Evolutionary conservation across 2,888 invertebrate species (phyloP), one percentile per base, ranked within the genome.

Genomic region (Steromphala cineraria): DNA sequence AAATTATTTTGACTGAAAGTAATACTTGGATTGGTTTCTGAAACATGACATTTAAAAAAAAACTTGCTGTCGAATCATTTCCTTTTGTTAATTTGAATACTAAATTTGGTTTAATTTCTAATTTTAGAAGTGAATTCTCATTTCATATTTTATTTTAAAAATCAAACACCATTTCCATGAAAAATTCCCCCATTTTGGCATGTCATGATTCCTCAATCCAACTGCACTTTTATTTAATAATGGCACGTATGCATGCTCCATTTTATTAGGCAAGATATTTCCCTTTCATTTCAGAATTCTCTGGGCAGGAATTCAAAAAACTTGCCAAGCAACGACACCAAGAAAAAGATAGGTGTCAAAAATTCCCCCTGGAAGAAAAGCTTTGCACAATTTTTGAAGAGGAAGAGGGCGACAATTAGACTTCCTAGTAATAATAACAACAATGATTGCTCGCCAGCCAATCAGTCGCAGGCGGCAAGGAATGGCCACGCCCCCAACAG

Each of bases 371-470:
- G 90, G 90, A 87, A 88, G 84, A 85, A 89, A 84, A 89, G 90
- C 79, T 90, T 91, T 87, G 89, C 88, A 78, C 90, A 90, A 82
- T 88, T 91, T 80, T 82, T 91, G 78, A 89, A 87, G 85, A 88
- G 89, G 82, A 89, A 88, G 81, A 86, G 87, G 79, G 53, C 83
- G 85, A 78, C 53, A 55, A 71, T 17, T 55, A 79, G 81, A 78
- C 81, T 78, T 40, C 71, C 84, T 46, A 81, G 82, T 67, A 85
- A 85, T 82, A 87, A 86, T 80, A 89, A 90, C 84, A 89, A 89
- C 83, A 88, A 90, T 82, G 88, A 89, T 82, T 86, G 86, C 19
- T 86, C 88, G 55, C 87, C 87, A 80, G 84, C 86, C 77, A 84
- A 84, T 53, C 84, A 87, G 74, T 82, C 83, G 56, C 81, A 85